Evolutionary conservation across 2,797 vertebrate genomes (phyloP).

Genomic region (Vultur gryphus): DNA sequence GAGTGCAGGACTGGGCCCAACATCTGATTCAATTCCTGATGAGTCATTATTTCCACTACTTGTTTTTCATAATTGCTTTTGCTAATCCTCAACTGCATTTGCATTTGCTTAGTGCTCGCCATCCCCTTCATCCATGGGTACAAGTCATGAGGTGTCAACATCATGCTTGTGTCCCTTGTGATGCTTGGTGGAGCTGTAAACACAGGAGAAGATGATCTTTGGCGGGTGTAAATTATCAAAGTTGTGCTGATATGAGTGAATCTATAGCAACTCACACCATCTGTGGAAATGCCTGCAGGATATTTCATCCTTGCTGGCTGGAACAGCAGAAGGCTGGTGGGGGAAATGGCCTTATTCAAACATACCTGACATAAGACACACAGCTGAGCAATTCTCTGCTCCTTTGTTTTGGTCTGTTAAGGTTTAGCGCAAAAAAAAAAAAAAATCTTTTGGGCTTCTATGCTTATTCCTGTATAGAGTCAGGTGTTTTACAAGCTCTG

Average conservation of each 20-base stretch:
- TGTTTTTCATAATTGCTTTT: constrained; percentile 13
- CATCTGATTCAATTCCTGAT: background rate
- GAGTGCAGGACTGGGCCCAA: background rate
- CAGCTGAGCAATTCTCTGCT: background rate
- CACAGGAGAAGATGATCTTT: background rate
- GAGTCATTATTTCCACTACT: constrained; percentile 23
- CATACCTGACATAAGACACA: background rate
- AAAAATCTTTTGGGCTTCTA: background rate
- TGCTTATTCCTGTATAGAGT: background rate
- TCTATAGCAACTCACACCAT: background rate
- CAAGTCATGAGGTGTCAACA: background rate
- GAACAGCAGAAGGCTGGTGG: background rate
- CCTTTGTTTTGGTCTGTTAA: background rate
- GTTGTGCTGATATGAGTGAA: background rate
- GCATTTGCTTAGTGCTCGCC: background rate
- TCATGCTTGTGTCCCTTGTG: background rate
- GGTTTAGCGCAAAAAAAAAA: background rate
- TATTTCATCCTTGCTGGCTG: background rate
- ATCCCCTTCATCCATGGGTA: background rate
- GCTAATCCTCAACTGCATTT: background rate
- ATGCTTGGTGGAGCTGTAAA: background rate
- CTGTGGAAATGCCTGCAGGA: background rate
- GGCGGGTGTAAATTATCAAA: background rate
- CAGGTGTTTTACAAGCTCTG: background rate
- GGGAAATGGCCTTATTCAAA: background rate